Base-by-base conservation (phyloP, 2,888 invertebrate species). In the Ganaspis brasiliensis region DNA sequence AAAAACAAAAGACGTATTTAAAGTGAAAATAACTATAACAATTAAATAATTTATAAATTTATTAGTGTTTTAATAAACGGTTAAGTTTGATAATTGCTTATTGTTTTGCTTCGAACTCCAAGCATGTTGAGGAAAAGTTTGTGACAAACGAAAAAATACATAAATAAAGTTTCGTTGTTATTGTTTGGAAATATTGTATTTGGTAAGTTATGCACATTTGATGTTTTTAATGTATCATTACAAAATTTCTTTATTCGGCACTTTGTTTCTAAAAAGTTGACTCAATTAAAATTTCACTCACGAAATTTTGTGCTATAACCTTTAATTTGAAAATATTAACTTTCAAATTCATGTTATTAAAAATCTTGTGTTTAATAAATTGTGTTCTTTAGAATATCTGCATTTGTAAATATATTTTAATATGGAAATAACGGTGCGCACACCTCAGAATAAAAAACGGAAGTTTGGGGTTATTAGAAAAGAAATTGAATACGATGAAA, bases 401-500 rank as follows among this genome's bases (percentile, higher is more conserved):
- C 2, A n/a, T 67, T 21, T 40, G 14, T 52, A 59, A 78, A 52
- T 78, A 55, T 74, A 40, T 56, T 81, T 35, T 59, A 59, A 74
- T 63, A 82, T 67, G 67, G 67, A 67, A 40, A 63, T 63, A 63
- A 63, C 37, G 12, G 40, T 24, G 2, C 24, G 24, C 9, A n/a
- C 67, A 67, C 40, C 45, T 52, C 52, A 26, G 35, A 55, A 5
- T 16, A 74, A 52, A 67, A 55, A 56, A 19, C 63, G 56, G 57
- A 73, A 57, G 56, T 24, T 37, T 40, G 63, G 63, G 6, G 35
- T 52, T 74, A 16, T 67, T 74, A 81, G 52, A 84, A 84, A 26
- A 87, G 92, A 85, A 91, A 93, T 8, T 91, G 92, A 19, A 93
- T 93, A 40, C 45, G 67, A 67, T 67, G 40, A 14, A 87, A 91